These are phyloP conservation scores for Sternotherus odoratus DNA, from an alignment of 2,797 vertebrate genomes.

Conservation along the genomic window DNA sequence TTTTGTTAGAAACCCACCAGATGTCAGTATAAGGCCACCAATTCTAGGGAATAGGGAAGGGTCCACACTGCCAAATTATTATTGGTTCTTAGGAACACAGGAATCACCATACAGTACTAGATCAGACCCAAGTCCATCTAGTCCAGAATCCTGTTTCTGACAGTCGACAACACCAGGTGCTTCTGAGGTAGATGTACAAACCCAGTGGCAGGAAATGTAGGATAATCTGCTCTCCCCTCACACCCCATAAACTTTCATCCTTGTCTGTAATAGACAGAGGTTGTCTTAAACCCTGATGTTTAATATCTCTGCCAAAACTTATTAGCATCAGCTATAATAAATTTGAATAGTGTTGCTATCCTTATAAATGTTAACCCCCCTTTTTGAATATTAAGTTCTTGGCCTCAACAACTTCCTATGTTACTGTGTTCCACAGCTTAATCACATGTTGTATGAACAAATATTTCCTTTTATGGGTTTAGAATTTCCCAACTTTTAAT, in stretches of 20 bases:
- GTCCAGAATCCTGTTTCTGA: background rate
- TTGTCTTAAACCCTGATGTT: background rate
- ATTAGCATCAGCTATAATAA: background rate
- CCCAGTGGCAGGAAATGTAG: background rate
- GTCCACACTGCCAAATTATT: fast-evolving
- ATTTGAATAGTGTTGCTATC: background rate
- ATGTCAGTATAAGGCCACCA: conserved; percentile 57
- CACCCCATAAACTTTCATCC: background rate
- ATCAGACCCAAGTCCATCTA: background rate
- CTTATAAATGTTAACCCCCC: background rate
- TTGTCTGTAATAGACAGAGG: background rate
- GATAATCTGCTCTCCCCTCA: fast-evolving
- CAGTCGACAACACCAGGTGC: background rate
- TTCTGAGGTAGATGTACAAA: background rate
- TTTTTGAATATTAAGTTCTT: background rate
- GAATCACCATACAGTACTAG: background rate
- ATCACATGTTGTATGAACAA: background rate
- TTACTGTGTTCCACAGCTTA: background rate
- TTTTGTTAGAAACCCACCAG: conserved; percentile 42
- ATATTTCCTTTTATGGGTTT: background rate
- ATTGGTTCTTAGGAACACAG: fast-evolving
- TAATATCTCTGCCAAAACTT: fast-evolving
- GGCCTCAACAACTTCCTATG: background rate
- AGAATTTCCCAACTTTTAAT: background rate
- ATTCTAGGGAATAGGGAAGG: background rate